Evolutionary conservation across 2,113 vertebrate species (phyloP).

Genomic region (Prunella fulvescens): DNA sequence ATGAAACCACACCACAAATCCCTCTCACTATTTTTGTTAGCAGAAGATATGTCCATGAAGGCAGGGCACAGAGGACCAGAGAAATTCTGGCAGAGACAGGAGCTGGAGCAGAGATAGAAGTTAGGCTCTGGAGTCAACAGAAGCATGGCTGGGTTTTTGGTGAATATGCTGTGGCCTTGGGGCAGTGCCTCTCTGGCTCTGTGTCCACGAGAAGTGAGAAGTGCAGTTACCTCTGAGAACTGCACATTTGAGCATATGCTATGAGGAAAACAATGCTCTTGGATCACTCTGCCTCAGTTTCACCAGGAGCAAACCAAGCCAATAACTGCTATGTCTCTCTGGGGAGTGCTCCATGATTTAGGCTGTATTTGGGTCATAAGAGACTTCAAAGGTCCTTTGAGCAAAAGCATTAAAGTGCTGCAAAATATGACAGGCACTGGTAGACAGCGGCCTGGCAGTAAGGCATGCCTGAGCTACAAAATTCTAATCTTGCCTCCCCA

Average conservation of each 20-base stretch:
- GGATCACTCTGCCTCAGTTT: constrained; percentile 11
- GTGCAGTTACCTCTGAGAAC: background rate
- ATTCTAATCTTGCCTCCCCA: background rate
- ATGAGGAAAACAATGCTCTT: background rate
- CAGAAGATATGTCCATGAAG: background rate
- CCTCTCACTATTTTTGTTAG: background rate
- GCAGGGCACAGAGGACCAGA: background rate
- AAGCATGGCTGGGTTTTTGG: background rate
- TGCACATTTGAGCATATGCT: background rate
- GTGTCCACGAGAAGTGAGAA: background rate
- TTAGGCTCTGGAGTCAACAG: background rate
- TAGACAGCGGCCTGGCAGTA: background rate
- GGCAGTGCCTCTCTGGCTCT: background rate
- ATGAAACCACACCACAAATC: background rate
- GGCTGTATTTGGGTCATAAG: constrained; percentile 30
- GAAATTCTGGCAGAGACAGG: background rate
- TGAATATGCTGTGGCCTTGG: background rate
- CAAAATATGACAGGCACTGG: background rate
- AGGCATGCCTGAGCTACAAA: background rate
- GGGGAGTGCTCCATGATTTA: background rate
- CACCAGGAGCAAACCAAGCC: background rate
- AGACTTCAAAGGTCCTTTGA: constrained; percentile 34
- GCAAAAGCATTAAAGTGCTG: constrained; percentile 11
- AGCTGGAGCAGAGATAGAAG: background rate
- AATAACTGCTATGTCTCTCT: background rate